Evolutionary conservation across 37 sponge, comb jelly and placozoan genomes (phyloP).

Genomic region (Oopsacas minuta): DNA sequence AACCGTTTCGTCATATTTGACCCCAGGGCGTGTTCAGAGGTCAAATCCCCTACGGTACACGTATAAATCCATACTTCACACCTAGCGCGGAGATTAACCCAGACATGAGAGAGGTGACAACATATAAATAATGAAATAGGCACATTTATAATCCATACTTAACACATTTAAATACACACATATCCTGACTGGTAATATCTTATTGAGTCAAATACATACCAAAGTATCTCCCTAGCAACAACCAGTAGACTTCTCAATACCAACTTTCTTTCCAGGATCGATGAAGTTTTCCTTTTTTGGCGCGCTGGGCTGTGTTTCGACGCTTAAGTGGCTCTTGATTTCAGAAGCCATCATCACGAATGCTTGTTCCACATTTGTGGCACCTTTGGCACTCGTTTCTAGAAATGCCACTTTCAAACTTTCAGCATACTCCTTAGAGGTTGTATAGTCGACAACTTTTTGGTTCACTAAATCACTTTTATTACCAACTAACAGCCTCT

Average conservation of each 20-base stretch:
- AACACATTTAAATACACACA: too few species aligned
- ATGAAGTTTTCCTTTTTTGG: background rate
- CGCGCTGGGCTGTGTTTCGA: background rate
- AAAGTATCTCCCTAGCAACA: background rate
- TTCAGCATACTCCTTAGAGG: slow-evolving; percentile 29
- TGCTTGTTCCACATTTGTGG: slow-evolving; percentile 26
- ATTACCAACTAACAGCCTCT: slow-evolving; percentile 22
- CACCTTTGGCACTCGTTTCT: slow-evolving; percentile 31
- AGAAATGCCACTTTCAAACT: slow-evolving; percentile 19
- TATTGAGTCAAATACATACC: background rate
- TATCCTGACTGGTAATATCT: too few species aligned
- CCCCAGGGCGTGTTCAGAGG: too few species aligned
- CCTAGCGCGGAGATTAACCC: too few species aligned
- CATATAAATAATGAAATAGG: too few species aligned
- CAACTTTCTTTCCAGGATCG: slow-evolving; percentile 1
- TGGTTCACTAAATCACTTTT: slow-evolving; percentile 22
- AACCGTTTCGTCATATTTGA: too few species aligned
- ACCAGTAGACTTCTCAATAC: background rate
- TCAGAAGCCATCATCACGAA: slow-evolving; percentile 25
- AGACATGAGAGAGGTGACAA: too few species aligned
- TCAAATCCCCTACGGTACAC: too few species aligned
- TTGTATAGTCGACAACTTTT: slow-evolving; percentile 29
- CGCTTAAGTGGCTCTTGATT: slow-evolving; percentile 22
- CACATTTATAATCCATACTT: too few species aligned
- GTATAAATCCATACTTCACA: too few species aligned